Conservation (phyloP, 1,140 invertebrate species). For the Cherax quadricarinatus region DNA sequence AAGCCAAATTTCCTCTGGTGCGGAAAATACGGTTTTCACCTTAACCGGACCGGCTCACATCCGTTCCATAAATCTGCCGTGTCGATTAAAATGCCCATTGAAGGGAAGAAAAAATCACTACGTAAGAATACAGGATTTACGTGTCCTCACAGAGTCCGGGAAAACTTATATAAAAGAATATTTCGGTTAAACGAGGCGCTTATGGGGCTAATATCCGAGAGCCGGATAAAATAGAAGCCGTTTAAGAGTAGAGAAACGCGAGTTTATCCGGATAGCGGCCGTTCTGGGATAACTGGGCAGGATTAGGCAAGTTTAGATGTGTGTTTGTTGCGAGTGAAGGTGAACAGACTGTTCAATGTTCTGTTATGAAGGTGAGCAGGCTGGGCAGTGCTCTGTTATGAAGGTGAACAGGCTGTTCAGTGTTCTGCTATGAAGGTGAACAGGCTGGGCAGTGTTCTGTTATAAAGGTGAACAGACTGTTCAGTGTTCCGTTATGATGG, state of each 20-base stretch:
- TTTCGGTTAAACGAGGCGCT: conserved; percentile 19
- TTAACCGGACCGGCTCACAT: not conserved
- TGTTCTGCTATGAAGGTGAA: too few relatives aligned
- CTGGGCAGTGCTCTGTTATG: too few relatives aligned
- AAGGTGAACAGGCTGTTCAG: too few relatives aligned
- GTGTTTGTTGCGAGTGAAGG: not conserved
- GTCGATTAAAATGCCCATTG: not conserved
- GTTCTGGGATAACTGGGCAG: not conserved
- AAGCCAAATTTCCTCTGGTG: not conserved
- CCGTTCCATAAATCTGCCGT: not conserved
- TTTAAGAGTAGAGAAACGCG: conserved; percentile 14
- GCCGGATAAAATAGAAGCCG: conserved; percentile 16
- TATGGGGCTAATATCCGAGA: conserved; percentile 16
- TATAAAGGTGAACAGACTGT: too few relatives aligned
- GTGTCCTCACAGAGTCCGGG: not conserved
- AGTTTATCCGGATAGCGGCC: not conserved
- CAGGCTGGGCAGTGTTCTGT: too few relatives aligned
- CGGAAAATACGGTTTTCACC: not conserved
- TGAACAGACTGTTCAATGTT: not conserved
- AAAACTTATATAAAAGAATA: conserved; percentile 17
- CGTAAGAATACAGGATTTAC: not conserved
- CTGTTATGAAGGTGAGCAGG: not conserved
- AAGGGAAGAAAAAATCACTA: not conserved
- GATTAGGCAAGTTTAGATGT: not conserved
- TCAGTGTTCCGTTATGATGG: too few relatives aligned